phyloP scores from a whole-genome alignment of 1,140 invertebrate genomes.

The Bombus affinis region DNA sequence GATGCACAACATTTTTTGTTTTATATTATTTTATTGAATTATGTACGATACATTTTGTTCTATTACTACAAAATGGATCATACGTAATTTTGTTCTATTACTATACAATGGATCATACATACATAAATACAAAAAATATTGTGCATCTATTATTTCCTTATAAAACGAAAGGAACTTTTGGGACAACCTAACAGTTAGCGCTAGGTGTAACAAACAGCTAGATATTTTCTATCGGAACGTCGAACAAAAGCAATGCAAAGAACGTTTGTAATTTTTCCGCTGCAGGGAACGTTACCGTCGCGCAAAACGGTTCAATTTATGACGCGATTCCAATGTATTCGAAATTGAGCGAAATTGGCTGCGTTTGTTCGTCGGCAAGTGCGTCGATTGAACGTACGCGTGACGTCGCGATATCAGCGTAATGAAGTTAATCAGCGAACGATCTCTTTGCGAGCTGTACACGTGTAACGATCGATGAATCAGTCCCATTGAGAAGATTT shows the following conservation, averaged over 20 bases:
- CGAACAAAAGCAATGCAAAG: neutral
- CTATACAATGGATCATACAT: too few species aligned
- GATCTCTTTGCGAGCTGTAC: neutral
- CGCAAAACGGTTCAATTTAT: neutral
- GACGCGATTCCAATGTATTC: neutral
- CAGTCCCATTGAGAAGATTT: neutral
- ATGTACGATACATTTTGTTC: too few species aligned
- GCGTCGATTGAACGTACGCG: neutral
- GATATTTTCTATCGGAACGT: neutral
- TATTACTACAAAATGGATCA: too few species aligned
- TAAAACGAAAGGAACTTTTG: too few species aligned
- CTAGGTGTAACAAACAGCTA: neutral
- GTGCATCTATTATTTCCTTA: too few species aligned
- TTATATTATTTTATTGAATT: too few species aligned
- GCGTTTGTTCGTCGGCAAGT: neutral
- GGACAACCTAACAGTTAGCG: too few species aligned
- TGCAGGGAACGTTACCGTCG: neutral
- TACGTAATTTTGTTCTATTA: too few species aligned
- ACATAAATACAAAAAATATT: too few species aligned
- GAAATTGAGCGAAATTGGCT: neutral
- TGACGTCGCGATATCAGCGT: neutral
- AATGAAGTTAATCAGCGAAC: conserved; percentile 11
- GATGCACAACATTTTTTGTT: too few species aligned
- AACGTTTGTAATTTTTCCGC: neutral
- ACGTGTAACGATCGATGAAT: conserved; percentile 30